Evolutionary conservation across 2,888 invertebrate genomes (phyloP).

Genomic region (Linnaemya tessellans): DNA sequence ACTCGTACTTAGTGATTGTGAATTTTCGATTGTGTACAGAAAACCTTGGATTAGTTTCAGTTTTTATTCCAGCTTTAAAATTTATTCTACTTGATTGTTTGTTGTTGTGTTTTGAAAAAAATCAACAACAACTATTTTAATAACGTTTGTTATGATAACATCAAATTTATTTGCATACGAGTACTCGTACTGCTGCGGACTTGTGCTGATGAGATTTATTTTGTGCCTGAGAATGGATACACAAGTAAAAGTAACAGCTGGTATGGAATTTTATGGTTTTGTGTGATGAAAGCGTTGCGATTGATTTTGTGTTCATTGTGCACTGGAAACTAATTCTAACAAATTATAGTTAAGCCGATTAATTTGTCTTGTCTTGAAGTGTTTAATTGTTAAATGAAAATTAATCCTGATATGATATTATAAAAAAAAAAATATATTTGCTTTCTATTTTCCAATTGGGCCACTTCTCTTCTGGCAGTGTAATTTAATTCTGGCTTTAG

Average conservation of each 20-base stretch:
- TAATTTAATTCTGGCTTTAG: no score
- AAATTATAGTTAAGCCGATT: constrained; percentile 12
- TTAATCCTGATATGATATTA: background rate
- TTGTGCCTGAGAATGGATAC: constrained; percentile 31
- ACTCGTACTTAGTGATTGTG: background rate
- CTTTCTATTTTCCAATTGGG: no score
- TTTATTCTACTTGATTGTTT: constrained; percentile 23
- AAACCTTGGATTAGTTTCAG: constrained; percentile 59
- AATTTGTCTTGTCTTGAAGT: background rate
- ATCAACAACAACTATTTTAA: constrained; percentile 26
- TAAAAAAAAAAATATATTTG: background rate
- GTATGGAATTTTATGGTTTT: constrained; percentile 24
- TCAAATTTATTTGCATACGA: constrained; percentile 53
- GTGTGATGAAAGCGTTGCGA: constrained; percentile 17
- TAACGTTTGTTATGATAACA: constrained; percentile 53
- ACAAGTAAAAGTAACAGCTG: constrained; percentile 50
- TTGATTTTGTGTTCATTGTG: constrained; percentile 11
- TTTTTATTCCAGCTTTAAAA: constrained; percentile 46
- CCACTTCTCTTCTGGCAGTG: no score
- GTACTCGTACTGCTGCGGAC: constrained; percentile 4
- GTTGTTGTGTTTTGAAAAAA: constrained; percentile 11
- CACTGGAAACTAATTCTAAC: background rate
- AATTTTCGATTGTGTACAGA: constrained; percentile 4
- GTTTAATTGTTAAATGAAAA: background rate
- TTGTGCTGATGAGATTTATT: constrained; percentile 27